Evolutionary conservation across 2,797 vertebrate genomes (phyloP).

Genomic region (Crenichthys baileyi): DNA sequence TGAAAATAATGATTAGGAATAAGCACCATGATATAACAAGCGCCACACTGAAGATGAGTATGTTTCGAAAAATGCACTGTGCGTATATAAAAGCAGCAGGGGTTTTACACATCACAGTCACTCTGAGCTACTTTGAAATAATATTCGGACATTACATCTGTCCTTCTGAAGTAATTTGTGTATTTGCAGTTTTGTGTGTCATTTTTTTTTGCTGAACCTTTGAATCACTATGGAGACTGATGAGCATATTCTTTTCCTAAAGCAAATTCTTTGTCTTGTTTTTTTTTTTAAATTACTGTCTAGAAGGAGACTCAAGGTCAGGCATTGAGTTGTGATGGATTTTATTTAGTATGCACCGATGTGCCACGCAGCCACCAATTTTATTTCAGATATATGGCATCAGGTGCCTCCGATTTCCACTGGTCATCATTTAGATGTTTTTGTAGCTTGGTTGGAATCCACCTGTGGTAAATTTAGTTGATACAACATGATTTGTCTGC

Average conservation of each 20-base stretch:
- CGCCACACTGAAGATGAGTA: not conserved
- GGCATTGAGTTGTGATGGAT: conserved; percentile 24
- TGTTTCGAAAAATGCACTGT: conserved; percentile 21
- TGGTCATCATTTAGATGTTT: not conserved
- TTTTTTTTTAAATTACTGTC: conserved; percentile 3
- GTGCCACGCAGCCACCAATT: conserved; percentile 40
- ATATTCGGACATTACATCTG: not conserved
- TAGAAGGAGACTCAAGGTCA: conserved; percentile 31
- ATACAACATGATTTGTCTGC: too few relatives aligned
- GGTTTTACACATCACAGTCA: not conserved
- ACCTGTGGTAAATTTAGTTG: too few relatives aligned
- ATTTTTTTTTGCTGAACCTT: not conserved
- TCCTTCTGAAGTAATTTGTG: not conserved
- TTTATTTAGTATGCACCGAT: conserved; percentile 33
- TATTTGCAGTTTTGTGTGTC: not conserved
- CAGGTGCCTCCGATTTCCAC: not conserved
- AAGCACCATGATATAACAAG: not conserved
- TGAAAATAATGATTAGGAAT: conserved; percentile 3
- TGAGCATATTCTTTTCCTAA: not conserved
- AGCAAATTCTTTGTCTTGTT: not conserved
- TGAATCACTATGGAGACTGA: not conserved
- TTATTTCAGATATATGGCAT: not conserved
- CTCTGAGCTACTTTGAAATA: not conserved
- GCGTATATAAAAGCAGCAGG: conserved; percentile 26
- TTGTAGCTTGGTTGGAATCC: too few relatives aligned